Conservation (phyloP, 92 coral and sea anemone species). For the Porites rus region DNA sequence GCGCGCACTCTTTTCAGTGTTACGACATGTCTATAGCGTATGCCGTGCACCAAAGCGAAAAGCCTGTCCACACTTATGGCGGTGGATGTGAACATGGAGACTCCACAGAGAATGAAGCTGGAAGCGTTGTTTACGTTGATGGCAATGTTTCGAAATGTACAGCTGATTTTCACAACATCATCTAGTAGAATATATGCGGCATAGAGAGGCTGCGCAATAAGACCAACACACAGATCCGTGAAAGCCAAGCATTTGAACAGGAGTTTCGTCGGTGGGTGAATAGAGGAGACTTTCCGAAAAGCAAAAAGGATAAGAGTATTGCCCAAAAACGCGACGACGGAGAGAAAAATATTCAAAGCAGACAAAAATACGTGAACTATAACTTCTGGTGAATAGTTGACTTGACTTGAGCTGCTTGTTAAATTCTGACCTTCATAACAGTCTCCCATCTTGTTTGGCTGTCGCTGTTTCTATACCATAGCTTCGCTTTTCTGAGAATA, state of each 20-base stretch:
- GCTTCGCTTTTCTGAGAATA: neutral
- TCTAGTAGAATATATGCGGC: neutral
- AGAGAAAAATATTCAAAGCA: neutral
- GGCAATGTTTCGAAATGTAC: neutral
- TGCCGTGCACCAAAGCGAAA: neutral
- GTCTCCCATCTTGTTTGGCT: neutral
- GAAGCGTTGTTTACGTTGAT: neutral
- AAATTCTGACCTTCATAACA: neutral
- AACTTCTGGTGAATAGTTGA: neutral
- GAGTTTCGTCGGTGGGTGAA: neutral
- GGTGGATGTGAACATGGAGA: neutral
- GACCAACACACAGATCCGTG: neutral
- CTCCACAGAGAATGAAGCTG: neutral
- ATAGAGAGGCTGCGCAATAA: neutral
- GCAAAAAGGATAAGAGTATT: neutral
- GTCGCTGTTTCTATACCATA: no score
- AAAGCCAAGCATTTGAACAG: neutral
- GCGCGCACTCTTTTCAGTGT: neutral
- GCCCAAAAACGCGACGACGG: neutral
- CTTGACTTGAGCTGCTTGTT: neutral
- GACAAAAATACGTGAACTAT: neutral
- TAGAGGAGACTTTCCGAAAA: neutral
- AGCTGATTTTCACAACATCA: neutral
- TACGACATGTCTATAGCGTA: neutral
- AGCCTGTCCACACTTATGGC: neutral